Base-by-base conservation (phyloP, 64 coral and sea anemone genomes). In the Actinia tenebrosa region DNA sequence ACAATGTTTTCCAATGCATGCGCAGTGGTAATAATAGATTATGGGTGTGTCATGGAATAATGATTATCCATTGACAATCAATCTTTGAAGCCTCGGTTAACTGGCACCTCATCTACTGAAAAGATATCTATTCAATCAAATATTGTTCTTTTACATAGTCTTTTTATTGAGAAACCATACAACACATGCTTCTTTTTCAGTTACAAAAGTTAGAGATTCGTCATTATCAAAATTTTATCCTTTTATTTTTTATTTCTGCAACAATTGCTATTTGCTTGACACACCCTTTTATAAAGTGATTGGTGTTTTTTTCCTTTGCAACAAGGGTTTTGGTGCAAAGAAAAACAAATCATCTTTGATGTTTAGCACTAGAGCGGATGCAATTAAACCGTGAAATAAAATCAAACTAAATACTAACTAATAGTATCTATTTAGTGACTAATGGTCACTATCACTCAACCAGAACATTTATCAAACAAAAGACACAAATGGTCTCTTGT, bases 81-180 rank as follows among this genome's bases (percentile, higher is more conserved):
- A 58, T 58, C 5, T 58, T 58, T 58, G 56, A 58, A 6, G 13
- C 7, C 7, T 16, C 10, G 10, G 15, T 58, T 6, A 10, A 58
- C 56, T 50, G 60, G 16, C 15, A 18, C 13, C 60, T 61, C 18
- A 61, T 61, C 60, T 61, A 16, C 15, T 25, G 63, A 66, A 66
- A 20, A 9, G 63, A 16, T 58, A 58, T 58, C 56, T 58, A 16
- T 58, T 14, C 56, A 11, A 58, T 10, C 56, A 58, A 58, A 10
- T 6, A 58, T 58, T 11, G 2, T 58, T 58, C 63, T 23, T 3
- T 3, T 66, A 66, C 63, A 22, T 75, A 66, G 37, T 11, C 22
- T 19, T 47, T 81, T 81, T 81, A 81, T 22, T 81, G 79, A 81
- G 46, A 81, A 58, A 81, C 79, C 79, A 16, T 81, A 50, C 79